Percentiles rank a stretch among this genome's conserved stretches.
Evolutionary conservation across 2,113 vertebrate species (phyloP).

Genomic region (Strigops habroptila): DNA sequence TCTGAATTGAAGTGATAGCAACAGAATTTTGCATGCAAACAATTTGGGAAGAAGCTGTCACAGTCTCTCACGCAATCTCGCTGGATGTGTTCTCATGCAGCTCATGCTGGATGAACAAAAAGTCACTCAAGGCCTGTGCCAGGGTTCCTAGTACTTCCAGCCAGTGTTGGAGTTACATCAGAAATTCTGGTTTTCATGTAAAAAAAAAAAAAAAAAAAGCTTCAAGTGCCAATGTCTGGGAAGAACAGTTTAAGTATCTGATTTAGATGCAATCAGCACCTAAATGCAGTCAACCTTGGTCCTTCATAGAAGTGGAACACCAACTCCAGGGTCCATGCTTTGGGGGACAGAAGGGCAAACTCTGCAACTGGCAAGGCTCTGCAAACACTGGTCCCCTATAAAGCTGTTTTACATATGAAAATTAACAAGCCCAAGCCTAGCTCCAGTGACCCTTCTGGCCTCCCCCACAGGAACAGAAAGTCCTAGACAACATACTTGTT

Average conservation of each 20-base stretch:
- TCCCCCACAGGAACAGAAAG: not conserved
- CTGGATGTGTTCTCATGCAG: not conserved
- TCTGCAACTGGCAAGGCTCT: not conserved
- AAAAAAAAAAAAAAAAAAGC: not conserved
- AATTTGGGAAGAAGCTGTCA: not conserved
- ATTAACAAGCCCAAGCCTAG: not conserved
- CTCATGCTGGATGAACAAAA: not conserved
- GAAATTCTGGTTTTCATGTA: not conserved
- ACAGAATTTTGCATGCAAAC: not conserved
- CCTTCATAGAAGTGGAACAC: not conserved
- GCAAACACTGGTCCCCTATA: not conserved
- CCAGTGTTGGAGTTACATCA: not conserved
- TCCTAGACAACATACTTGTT: not conserved
- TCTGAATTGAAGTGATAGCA: slow-evolving; percentile 1
- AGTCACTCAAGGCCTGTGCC: not conserved
- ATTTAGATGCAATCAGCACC: not conserved
- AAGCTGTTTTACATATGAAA: not conserved
- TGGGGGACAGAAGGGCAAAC: not conserved
- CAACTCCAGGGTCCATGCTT: not conserved
- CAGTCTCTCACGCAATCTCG: not conserved
- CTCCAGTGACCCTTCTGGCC: not conserved
- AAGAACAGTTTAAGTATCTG: not conserved
- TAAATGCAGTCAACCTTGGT: not conserved
- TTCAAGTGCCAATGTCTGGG: not conserved
- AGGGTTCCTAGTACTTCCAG: not conserved